These are phyloP conservation scores for Hirtodrosophila duncani DNA, from an alignment of 2,888 invertebrate species.

Conservation along the genomic window DNA sequence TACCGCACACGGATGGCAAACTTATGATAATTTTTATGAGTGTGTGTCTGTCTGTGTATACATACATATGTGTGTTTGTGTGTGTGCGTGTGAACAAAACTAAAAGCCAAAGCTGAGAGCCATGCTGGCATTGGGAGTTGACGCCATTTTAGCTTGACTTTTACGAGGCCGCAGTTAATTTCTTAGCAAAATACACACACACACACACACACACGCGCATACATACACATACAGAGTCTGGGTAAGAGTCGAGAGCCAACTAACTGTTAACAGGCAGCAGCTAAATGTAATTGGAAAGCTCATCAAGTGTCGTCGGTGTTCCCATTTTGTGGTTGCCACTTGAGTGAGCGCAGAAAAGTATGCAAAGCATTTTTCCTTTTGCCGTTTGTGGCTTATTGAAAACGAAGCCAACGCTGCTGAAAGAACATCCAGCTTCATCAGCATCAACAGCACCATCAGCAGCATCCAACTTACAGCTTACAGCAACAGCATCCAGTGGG, in stretches of 20 bases:
- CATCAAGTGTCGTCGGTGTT: conserved; percentile 42
- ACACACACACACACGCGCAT: not conserved
- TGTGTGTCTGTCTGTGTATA: conserved; percentile 10
- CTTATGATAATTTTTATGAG: conserved; percentile 53
- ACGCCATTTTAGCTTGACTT: conserved; percentile 2
- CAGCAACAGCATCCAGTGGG: too few species aligned
- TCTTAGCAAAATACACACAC: conserved; percentile 35
- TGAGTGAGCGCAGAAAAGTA: conserved; percentile 50
- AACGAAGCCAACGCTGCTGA: too few species aligned
- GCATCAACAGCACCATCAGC: too few species aligned
- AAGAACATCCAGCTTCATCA: too few species aligned
- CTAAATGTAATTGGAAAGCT: conserved; percentile 63
- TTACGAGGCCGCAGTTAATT: conserved; percentile 49
- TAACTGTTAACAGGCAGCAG: conserved; percentile 49
- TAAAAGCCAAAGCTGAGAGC: conserved; percentile 8
- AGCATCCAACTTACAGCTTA: too few species aligned
- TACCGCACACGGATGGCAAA: conserved; percentile 36
- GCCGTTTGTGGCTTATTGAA: conserved; percentile 48
- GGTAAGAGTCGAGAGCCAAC: conserved; percentile 5
- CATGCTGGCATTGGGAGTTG: not conserved
- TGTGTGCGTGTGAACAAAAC: conserved; percentile 1
- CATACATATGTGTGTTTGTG: conserved; percentile 13
- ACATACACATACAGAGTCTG: not conserved
- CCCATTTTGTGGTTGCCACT: conserved; percentile 35
- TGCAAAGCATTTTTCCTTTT: conserved; percentile 46